Base-by-base conservation (phyloP, 1,140 invertebrate genomes). In the Bacillus rossius region DNA sequence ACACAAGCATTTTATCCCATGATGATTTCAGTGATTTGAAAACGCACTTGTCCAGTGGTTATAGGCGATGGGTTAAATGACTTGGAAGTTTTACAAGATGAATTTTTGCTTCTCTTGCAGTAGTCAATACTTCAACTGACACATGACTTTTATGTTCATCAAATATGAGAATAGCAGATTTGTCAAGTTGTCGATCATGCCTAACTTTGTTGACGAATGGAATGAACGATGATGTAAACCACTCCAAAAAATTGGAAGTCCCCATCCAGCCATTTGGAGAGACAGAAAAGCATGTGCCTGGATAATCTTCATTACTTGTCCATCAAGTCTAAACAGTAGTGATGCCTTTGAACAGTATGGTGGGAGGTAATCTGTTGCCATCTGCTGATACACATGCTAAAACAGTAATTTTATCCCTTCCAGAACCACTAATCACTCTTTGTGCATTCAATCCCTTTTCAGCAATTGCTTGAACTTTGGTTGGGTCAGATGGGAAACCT, bases 231-330 rank as follows among this genome's bases (percentile, higher is more conserved):
- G 43, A 45, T 45, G 34, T 55, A 50, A 73, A 70, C 62, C 65
- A 73, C 0, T 55, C 34, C 20, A 26, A 65, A 66, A 72, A 73
- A 5, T 50, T 57, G 29, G 29, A 34, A 34, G 63, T 64, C 55
- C 66, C 64, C 67, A 73, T 73, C 62, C 62, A 73, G 19, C 65
- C 70, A 61, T 73, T 72, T 38, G 58, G 57, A 2, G 66, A 65
- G 25, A 63, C 61, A 16, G 64, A 55, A 60, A 72, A 69, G 17
- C 61, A 47, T 8, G 69, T 71, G 58, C 67, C 67, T 22, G 68
- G 64, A 59, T 63, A 68, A 20, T 57, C 54, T n/a, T 64, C 58
- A 19, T 61, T 19, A 16, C 64, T 64, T 50, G 50, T 61, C 70
- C 69, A 73, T 22, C 66, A 42, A 5, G 67, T 43, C 60, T 71